Percentiles rank a stretch among this genome's conserved stretches.
Conservation (phyloP, 2,797 vertebrate genomes). For the Chaetodon trifasciatus region DNA sequence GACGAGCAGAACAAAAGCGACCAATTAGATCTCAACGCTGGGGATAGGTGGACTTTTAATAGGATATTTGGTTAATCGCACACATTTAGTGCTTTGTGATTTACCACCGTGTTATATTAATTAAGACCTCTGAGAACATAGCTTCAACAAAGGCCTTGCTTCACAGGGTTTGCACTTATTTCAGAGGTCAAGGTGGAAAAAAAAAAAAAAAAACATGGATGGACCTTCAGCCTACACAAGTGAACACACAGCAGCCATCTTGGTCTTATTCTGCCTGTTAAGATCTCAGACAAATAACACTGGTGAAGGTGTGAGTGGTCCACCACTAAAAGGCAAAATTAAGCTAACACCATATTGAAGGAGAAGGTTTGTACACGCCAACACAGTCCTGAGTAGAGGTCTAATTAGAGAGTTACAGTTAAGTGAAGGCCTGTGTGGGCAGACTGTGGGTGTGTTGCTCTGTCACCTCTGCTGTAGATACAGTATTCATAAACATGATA, state of each 20-base stretch:
- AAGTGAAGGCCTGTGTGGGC: slow-evolving; percentile 2
- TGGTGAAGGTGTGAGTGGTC: background rate
- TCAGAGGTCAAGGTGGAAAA: background rate
- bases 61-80: background rate
- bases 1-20: background rate
- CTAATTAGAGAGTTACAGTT: slow-evolving; percentile 17
- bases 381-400: slow-evolving; percentile 9
- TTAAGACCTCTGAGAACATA: background rate
- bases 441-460: background rate
- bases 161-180: background rate
- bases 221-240: background rate
- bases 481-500: background rate
- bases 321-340: background rate
- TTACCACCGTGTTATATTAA: background rate
- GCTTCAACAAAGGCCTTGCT: background rate
- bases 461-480: background rate
- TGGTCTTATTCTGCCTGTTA: background rate
- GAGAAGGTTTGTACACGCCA: background rate
- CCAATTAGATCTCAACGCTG: background rate
- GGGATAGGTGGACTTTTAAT: background rate
- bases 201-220: background rate
- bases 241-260: background rate
- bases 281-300: background rate
- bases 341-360: background rate
- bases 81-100: slow-evolving; percentile 3